Conservation (phyloP, 2,113 vertebrate species). For the Trichechus manatus region DNA sequence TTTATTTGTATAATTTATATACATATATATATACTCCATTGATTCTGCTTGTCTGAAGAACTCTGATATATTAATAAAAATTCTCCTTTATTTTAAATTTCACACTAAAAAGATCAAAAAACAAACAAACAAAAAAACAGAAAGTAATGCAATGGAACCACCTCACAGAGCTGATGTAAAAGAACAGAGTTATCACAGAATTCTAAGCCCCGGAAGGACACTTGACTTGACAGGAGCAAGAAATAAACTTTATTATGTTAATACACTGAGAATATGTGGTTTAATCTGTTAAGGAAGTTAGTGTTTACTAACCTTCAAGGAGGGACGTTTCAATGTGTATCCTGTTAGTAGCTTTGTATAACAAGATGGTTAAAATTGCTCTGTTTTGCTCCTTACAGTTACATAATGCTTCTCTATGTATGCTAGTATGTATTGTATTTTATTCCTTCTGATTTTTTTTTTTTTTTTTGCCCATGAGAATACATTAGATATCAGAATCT, state of each 20-base stretch:
- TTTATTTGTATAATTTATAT: background rate
- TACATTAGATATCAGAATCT: conserved; percentile 63
- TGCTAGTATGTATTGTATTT: background rate
- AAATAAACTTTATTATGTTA: background rate
- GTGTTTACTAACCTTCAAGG: background rate
- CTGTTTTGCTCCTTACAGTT: background rate
- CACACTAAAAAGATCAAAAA: background rate
- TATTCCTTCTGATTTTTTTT: conserved; percentile 51
- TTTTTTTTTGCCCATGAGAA: background rate
- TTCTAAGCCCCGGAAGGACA: background rate
- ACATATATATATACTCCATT: no score
- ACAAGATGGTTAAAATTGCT: background rate
- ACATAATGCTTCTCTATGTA: background rate
- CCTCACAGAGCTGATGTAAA: background rate
- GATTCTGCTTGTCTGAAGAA: background rate
- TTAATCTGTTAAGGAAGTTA: background rate
- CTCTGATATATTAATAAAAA: background rate
- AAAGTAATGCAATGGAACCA: background rate
- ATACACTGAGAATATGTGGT: background rate
- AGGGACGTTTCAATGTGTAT: background rate
- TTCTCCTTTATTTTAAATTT: background rate
- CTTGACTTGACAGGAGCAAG: background rate
- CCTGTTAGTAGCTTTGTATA: background rate
- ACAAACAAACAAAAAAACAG: background rate
- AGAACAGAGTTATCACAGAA: background rate